Conservation (phyloP, 2,888 invertebrate species). For the Cephus nigrinus region DNA sequence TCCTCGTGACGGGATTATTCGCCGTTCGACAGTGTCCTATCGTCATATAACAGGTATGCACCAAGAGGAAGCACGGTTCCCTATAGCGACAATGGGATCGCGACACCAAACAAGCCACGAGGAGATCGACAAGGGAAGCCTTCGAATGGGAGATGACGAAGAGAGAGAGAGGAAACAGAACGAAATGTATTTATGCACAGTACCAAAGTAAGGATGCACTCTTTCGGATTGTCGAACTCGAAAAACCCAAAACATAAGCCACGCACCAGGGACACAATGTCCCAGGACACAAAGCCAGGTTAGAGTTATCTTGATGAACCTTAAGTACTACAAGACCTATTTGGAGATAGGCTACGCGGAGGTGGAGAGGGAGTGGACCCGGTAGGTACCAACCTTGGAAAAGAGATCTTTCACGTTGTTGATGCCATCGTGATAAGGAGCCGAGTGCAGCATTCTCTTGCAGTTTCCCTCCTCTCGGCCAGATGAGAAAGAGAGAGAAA, state of each 20-base stretch:
- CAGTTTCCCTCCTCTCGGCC: conserved; percentile 29
- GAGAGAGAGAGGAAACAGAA: neutral
- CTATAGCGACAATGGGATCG: neutral
- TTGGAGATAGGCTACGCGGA: conserved; percentile 44
- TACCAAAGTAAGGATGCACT: neutral
- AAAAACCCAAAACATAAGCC: conserved; percentile 20
- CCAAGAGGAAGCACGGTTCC: neutral
- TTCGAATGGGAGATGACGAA: neutral
- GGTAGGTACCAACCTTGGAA: conserved; percentile 40
- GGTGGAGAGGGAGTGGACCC: conserved; percentile 12
- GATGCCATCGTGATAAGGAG: conserved; percentile 52
- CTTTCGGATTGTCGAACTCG: conserved; percentile 6
- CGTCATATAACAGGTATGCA: neutral
- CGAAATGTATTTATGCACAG: neutral
- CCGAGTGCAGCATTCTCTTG: conserved; percentile 31
- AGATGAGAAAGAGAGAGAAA: neutral
- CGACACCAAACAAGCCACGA: neutral
- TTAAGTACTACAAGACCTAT: conserved; percentile 57
- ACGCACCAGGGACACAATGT: conserved; percentile 19
- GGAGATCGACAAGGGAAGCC: neutral
- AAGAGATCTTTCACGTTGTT: conserved; percentile 55
- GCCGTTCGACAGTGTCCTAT: neutral
- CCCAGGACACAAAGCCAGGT: conserved; percentile 20
- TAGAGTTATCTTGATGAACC: conserved; percentile 59
- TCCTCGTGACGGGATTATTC: neutral